Evolutionary conservation across 2,888 invertebrate species (phyloP).

Genomic region (Thera britannica): DNA sequence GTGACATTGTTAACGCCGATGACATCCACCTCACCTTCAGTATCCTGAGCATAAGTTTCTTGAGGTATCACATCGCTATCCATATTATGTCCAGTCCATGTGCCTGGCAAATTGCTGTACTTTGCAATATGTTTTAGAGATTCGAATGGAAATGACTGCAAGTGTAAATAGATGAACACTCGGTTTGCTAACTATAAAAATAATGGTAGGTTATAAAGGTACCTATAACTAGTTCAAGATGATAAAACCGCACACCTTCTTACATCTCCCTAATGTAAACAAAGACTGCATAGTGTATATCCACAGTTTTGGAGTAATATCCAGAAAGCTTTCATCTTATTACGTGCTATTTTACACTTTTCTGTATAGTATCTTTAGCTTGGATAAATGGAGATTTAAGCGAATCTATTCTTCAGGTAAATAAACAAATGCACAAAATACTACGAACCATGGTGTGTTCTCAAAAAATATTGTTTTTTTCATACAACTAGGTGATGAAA

Average conservation of each 20-base stretch:
- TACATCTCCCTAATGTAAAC: slow-evolving; percentile 8
- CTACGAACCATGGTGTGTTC: too few species aligned
- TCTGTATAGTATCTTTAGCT: neutral
- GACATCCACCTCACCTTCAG: slow-evolving; percentile 29
- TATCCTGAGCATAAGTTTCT: slow-evolving; percentile 7
- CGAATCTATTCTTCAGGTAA: too few species aligned
- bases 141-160: too few species aligned
- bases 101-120: neutral
- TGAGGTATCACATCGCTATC: neutral
- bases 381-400: too few species aligned
- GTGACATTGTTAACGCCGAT: slow-evolving; percentile 32
- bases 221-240: neutral
- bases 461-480: too few species aligned
- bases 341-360: slow-evolving; percentile 27
- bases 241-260: neutral
- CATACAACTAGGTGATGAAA: too few species aligned
- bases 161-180: too few species aligned
- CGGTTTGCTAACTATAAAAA: neutral
- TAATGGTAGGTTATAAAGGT: neutral
- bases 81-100: neutral
- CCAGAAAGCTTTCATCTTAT: slow-evolving; percentile 28
- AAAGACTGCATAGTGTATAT: slow-evolving; percentile 13
- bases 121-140: too few species aligned
- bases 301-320: slow-evolving; percentile 10
- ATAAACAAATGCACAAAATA: too few species aligned